Percentiles rank a stretch among this genome's conserved stretches.
Conservation (phyloP, 2,797 vertebrate species). For the Sebastes alutus region DNA sequence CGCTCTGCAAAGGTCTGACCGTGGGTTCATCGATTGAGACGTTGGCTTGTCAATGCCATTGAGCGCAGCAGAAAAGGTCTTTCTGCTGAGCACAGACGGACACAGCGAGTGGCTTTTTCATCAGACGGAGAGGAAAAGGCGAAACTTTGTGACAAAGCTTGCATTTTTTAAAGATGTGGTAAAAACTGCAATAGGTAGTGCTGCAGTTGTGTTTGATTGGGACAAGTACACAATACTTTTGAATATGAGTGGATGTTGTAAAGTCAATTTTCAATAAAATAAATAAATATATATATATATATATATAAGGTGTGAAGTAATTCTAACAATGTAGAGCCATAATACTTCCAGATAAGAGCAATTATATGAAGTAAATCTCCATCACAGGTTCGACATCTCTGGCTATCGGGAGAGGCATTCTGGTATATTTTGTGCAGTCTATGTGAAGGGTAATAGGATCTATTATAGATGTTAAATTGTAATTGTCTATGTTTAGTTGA, state of each 20-base stretch:
- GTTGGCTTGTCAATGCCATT: conserved; percentile 61
- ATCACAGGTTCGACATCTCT: no score
- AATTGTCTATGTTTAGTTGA: no score
- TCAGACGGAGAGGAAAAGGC: not conserved
- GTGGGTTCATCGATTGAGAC: conserved; percentile 59
- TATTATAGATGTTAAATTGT: no score
- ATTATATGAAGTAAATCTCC: no score
- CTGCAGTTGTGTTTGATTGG: not conserved
- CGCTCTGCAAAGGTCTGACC: conserved; percentile 61
- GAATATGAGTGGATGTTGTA: not conserved
- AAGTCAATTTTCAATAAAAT: not conserved
- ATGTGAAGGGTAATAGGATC: no score
- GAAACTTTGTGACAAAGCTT: not conserved
- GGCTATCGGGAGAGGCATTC: no score
- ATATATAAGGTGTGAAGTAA: no score
- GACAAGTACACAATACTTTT: not conserved
- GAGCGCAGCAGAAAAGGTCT: conserved; percentile 58
- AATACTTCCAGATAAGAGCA: no score
- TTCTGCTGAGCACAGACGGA: conserved; percentile 56
- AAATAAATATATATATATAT: no score
- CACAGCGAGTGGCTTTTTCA: conserved; percentile 32
- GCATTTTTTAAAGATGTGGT: not conserved
- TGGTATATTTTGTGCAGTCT: no score
- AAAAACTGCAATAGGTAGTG: not conserved
- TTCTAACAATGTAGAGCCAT: no score